Evolutionary conservation across 2,113 vertebrate species (phyloP).

Genomic region (Neomonachus schauinslandi): DNA sequence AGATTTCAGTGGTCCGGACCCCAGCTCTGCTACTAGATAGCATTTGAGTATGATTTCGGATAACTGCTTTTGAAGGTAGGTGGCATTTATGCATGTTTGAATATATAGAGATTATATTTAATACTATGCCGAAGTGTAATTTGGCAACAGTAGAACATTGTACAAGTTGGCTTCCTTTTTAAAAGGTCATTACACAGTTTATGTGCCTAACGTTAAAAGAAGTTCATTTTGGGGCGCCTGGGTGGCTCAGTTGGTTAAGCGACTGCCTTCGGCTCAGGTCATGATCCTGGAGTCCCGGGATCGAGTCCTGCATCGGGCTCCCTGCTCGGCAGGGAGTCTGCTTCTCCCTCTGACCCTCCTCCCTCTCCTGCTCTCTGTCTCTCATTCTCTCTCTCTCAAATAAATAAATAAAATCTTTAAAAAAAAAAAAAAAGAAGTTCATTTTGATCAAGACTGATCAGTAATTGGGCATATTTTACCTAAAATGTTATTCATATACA

Average conservation of each 20-base stretch:
- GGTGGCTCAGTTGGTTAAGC: too few relatives aligned
- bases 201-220: neutral
- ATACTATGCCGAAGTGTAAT: neutral
- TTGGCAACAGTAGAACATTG: neutral
- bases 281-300: too few relatives aligned
- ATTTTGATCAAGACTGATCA: conserved; percentile 23
- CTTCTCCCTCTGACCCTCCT: too few relatives aligned
- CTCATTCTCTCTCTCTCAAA: too few relatives aligned
- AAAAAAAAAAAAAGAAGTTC: neutral
- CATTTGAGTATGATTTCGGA: neutral
- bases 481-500: neutral
- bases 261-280: too few relatives aligned
- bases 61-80: conserved; percentile 4
- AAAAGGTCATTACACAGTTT: neutral
- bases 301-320: too few relatives aligned
- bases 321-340: too few relatives aligned
- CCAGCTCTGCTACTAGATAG: neutral
- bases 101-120: neutral
- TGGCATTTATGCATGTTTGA: neutral
- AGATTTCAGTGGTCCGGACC: neutral
- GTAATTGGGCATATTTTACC: conserved; percentile 13
- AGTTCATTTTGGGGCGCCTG: conserved; percentile 42
- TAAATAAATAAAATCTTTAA: too few relatives aligned
- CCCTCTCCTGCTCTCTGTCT: too few relatives aligned
- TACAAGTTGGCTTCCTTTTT: conserved; percentile 29